Evolutionary conservation across 2,888 invertebrate species (phyloP), one percentile per base, ranked within the genome.

Genomic region (Metacarcinus magister): DNA sequence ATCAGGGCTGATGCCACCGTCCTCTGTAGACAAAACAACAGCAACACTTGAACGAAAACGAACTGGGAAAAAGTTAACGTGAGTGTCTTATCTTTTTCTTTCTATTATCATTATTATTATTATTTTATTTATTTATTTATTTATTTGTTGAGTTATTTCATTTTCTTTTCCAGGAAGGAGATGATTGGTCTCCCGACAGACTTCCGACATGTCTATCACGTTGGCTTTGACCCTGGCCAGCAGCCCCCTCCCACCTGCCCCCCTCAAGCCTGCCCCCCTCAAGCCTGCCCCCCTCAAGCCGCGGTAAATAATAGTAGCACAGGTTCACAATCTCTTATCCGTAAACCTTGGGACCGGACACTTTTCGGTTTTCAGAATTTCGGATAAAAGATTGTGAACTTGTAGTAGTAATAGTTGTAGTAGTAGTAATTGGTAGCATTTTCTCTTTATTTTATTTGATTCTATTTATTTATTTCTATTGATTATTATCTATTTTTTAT

Each of bases 161-260:
- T 82, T 32, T 82, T 28, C 3, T 82, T 28, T 28, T 5, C 10
- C 94, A 96, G 96, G 94, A 99, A 99, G 97, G 99, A 99, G 2
- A 99, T 99, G 97, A 99, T 99, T 97, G 98, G 99, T 94, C 98
- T 98, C 97, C 99, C 99, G 54, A 98, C 98, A 46, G 98, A 99
- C 98, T 99, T 99, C 98, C 98, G 98, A 97, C 99, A 99, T 97
- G 98, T 99, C 91, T 98, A 98, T 23, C 99, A 99, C 98, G 99
- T 99, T 97, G 99, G 99, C 8, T 99, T 99, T 99, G 98, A 99
- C 98, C 98, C 99, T 8, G 98, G 99, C 97, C 99, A 98, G 97
- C 99, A 99, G 97, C 43, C 93, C 28, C 43, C 43, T 44, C 5
- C 87, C 0, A 67, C 67, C 23, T 28, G 2, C 23, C 60, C 23